Evolutionary conservation across 1,140 invertebrate species (phyloP).

Genomic region (Trachymyrmex septentrionalis): DNA sequence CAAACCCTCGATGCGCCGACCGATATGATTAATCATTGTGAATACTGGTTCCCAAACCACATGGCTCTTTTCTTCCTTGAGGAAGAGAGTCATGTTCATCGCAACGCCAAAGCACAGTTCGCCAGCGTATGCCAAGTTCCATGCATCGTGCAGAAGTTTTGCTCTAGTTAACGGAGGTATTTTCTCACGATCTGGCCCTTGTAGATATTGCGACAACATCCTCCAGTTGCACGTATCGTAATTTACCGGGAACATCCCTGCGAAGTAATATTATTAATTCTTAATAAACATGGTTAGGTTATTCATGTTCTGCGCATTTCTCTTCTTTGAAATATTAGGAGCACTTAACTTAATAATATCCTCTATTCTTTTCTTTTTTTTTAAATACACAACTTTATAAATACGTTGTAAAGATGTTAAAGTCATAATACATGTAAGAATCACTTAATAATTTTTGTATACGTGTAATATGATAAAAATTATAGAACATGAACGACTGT

Average conservation of each 20-base stretch:
- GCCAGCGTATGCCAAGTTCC: slow-evolving; percentile 93
- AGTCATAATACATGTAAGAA: no score
- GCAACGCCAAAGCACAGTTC: slow-evolving; percentile 90
- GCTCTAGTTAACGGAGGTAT: slow-evolving; percentile 91
- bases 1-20: slow-evolving; percentile 89
- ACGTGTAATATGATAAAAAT: no score
- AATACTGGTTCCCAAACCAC: slow-evolving; percentile 93
- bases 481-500: no score
- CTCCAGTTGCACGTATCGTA: slow-evolving; percentile 94
- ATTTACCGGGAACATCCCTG: slow-evolving; percentile 94
- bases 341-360: no score
- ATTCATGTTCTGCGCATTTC: no score
- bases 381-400: no score
- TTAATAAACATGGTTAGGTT: no score
- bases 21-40: slow-evolving; percentile 92
- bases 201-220: slow-evolving; percentile 89
- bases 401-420: no score
- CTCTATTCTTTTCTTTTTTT: no score
- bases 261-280: background rate
- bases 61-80: slow-evolving; percentile 90
- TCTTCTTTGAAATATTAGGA: no score
- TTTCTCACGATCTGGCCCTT: slow-evolving; percentile 85
- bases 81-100: slow-evolving; percentile 91
- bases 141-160: slow-evolving; percentile 92
- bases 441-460: no score